Evolutionary conservation across 2,888 invertebrate species (phyloP).

Genomic region (Idaea straminata): DNA sequence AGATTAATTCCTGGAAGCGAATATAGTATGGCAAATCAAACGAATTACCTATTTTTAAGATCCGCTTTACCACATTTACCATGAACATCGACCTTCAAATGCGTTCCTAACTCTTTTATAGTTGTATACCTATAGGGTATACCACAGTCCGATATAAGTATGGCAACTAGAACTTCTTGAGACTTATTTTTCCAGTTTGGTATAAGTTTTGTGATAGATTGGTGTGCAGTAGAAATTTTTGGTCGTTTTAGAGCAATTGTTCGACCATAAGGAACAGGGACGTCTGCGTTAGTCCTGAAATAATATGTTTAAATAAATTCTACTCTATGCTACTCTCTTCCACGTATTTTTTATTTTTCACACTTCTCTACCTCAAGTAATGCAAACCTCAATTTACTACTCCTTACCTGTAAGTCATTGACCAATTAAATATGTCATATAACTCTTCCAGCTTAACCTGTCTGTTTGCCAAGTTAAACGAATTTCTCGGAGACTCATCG

Average conservation of each 20-base stretch:
- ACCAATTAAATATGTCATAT: constrained; percentile 46
- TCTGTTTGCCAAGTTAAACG: constrained; percentile 65
- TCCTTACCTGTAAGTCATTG: constrained; percentile 68
- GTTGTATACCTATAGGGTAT: constrained; percentile 72
- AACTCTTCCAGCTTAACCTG: constrained; percentile 56
- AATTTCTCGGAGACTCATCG: constrained; percentile 83
- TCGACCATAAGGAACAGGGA: constrained; percentile 83
- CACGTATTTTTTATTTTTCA: too few species aligned
- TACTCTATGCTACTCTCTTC: too few species aligned
- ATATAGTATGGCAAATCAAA: too few species aligned
- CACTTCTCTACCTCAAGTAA: too few species aligned
- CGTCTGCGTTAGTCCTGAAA: constrained; percentile 16
- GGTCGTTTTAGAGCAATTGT: constrained; percentile 53
- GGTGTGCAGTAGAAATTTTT: background rate
- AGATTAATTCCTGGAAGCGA: too few species aligned
- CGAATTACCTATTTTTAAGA: constrained; percentile 15
- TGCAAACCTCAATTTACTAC: too few species aligned
- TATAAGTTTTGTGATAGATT: constrained; percentile 33
- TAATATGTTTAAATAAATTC: background rate
- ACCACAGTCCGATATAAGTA: constrained; percentile 80
- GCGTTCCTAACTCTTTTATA: constrained; percentile 74
- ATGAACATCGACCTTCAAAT: constrained; percentile 80
- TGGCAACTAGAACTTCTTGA: constrained; percentile 64
- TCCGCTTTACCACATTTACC: constrained; percentile 70
- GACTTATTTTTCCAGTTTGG: constrained; percentile 62